Evolutionary conservation across 2,888 invertebrate genomes (phyloP).

Genomic region (Lutraria lutraria): DNA sequence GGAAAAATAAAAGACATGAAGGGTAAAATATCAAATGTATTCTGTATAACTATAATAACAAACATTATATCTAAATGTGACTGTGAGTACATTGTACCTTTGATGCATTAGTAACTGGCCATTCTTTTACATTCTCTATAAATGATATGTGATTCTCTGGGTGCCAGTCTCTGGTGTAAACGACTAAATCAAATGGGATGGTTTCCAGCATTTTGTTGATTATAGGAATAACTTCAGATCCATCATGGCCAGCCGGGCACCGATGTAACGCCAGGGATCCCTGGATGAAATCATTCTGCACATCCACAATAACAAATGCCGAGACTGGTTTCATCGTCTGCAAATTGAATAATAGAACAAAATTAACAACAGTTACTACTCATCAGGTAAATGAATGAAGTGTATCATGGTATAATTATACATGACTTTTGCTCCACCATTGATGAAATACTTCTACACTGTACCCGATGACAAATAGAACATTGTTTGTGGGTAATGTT

Average conservation of each 20-base stretch:
- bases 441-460: too few relatives aligned
- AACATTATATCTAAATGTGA: too few relatives aligned
- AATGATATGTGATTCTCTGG: constrained; percentile 98
- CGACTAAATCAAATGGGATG: constrained; percentile 92
- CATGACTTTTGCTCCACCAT: too few relatives aligned
- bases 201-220: constrained; percentile 91
- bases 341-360: constrained; percentile 28
- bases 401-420: too few relatives aligned
- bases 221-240: constrained; percentile 92
- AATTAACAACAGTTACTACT: background rate
- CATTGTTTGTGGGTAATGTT: too few relatives aligned
- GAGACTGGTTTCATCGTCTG: constrained; percentile 83
- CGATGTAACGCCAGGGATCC: constrained; percentile 97
- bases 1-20: too few relatives aligned
- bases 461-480: too few relatives aligned
- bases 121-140: constrained; percentile 92
- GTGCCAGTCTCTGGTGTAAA: constrained; percentile 99
- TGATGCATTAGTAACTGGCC: constrained; percentile 73
- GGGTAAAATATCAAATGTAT: too few relatives aligned
- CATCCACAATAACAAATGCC: constrained; percentile 97
- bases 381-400: too few relatives aligned
- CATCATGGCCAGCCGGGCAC: constrained; percentile 92
- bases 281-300: constrained; percentile 98
- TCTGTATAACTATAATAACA: too few relatives aligned
- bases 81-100: constrained; percentile 75